phyloP scores from a whole-genome alignment of 2,113 vertebrate genomes.

The Catagonus wagneri region DNA sequence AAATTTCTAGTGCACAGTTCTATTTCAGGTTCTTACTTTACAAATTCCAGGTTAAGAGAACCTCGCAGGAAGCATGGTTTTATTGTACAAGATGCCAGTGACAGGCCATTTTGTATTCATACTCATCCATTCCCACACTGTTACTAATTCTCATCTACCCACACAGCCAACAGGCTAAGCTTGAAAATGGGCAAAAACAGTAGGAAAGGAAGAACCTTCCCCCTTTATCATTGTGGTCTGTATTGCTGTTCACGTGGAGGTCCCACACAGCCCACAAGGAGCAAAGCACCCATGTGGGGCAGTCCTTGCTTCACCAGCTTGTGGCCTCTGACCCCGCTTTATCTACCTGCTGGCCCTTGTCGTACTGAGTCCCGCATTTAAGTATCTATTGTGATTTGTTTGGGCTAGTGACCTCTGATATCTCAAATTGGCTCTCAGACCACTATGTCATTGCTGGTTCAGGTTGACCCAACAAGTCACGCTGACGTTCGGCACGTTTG shows the following conservation, averaged over 20 bases:
- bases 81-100: background rate
- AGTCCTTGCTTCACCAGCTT: background rate
- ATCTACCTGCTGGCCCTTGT: background rate
- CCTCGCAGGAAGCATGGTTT: background rate
- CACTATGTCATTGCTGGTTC: background rate
- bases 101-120: background rate
- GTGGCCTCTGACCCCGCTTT: background rate
- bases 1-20: background rate
- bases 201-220: background rate
- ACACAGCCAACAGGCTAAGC: background rate
- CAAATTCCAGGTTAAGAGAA: slow-evolving; percentile 9
- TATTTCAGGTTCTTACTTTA: background rate
- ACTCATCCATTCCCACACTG: background rate
- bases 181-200: background rate
- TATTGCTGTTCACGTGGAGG: background rate
- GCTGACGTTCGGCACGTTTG: background rate
- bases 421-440: background rate
- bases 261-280: background rate
- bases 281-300: background rate
- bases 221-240: background rate
- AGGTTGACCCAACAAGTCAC: background rate
- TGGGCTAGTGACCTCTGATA: background rate
- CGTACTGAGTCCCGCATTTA: background rate
- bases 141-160: slow-evolving; percentile 41
- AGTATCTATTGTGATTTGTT: background rate